Base-by-base conservation (phyloP, 2,797 vertebrate genomes). In the Phylloscopus collybita region DNA sequence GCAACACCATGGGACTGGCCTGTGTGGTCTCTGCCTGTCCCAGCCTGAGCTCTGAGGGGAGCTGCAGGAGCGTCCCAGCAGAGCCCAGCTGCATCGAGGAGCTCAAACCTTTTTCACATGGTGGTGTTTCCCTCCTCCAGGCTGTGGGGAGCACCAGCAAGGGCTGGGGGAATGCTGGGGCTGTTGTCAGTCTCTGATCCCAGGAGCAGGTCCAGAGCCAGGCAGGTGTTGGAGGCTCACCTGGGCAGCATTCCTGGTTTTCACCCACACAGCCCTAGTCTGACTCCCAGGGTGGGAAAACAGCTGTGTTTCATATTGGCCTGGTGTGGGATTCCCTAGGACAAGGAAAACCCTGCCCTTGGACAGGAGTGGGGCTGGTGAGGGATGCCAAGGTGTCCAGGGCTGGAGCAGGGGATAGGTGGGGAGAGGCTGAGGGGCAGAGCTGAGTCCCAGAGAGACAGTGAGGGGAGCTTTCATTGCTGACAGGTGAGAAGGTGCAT, bases 221-320 rank as follows among this genome's bases (percentile, higher is more conserved):
- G 16, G 27, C 26, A 4, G 38, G 18, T 2, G 47, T 6, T 5
- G 21, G 3, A 9, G 6, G 2, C 98, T 98, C 98, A 98, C 98
- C 98, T 98, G 98, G 98, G 98, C 98, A 99, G 92, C 80, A 90
- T 75, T 96, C 93, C 93, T 80, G 95, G 71, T 95, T 96, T 95
- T 91, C 97, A 95, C 94, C 89, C 92, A 84, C 80, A 84, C 95
- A 80, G 95, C 95, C 91, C 82, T 11, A 14, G 14, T 23, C 88
- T 16, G 29, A 88, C 85, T 93, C 79, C 95, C 59, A 64, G 91
- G 32, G 73, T 95, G 92, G 88, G 92, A 93, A 92, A 42, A 1
- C 1, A 3, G 2, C 8, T 51, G 1, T 10, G 4, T 26, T 50
- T 36, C 22, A 14, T 17, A 2, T 5, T 38, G 23, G 15, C 44